Base-by-base conservation (phyloP, 1,140 invertebrate genomes). In the Brachionus plicatilis region DNA sequence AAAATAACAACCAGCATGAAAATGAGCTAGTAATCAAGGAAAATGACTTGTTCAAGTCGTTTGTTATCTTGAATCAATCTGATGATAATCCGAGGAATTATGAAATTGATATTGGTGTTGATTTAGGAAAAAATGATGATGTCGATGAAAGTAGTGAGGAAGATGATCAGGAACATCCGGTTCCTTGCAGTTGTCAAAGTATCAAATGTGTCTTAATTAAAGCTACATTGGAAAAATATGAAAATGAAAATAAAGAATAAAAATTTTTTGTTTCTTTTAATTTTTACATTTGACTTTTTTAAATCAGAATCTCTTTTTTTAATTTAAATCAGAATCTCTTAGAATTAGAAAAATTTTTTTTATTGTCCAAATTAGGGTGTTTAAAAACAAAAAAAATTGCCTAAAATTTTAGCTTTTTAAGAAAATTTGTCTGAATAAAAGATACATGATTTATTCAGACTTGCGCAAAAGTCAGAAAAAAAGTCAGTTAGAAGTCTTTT, bases 151-250 rank as follows among this genome's bases (percentile, higher is more conserved):
- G 29, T 70, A 43, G 24, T 56, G 47, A 56, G 6, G 29, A 83
- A 33, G 79, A 83, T 45, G 29, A 50, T 12, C 37, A 83, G 7
- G 82, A 70, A 47, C 82, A 83, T 50, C 60, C 82, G 17, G 53
- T 83, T 27, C 82, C 82, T 11, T 83, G 82, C 53, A 37, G 43
- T 33, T 83, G 82, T 83, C n/a, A 68, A 33, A 27, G 20, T 17
- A 20, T 68, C 8, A 68, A 68, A 83, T 83, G 82, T 68, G 24
- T 68, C 20, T 17, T 83, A 45, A 83, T 83, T 11, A 83, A 72
- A 83, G 60, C 82, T 37, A 83, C 43, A 47, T 20, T 83, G 9
- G 82, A 83, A 83, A 83, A 70, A 83, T 83, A 83, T 83, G 37
- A 83, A 76, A 76, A 50, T 76, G 72, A 76, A 76, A 76, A 76